These are phyloP conservation scores for Dilophus febrilis DNA, from an alignment of 2,888 invertebrate species.

Conservation along the genomic window DNA sequence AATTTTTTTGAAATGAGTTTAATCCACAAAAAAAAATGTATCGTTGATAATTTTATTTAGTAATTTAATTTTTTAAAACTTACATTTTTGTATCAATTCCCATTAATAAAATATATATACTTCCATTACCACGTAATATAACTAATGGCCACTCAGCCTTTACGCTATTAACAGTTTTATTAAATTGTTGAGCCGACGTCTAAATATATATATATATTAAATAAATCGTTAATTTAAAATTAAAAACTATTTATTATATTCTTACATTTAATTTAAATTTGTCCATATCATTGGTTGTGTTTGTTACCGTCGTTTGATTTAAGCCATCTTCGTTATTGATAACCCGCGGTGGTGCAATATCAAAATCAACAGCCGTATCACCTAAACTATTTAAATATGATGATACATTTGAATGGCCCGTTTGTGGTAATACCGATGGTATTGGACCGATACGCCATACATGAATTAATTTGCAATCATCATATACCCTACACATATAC, in stretches of 20 bases:
- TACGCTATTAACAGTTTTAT: slow-evolving; percentile 7
- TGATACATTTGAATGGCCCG: slow-evolving; percentile 18
- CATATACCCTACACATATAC: slow-evolving; percentile 20
- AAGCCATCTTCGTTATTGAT: not conserved
- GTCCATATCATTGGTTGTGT: not conserved
- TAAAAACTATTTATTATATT: no score
- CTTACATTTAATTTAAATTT: not conserved
- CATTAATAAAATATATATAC: slow-evolving; percentile 42
- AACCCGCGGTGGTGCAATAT: slow-evolving; percentile 44
- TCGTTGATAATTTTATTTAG: not conserved
- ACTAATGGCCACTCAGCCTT: slow-evolving; percentile 53
- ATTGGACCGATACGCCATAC: slow-evolving; percentile 36
- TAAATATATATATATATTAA: not conserved
- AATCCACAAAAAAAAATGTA: not conserved
- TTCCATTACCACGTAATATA: slow-evolving; percentile 69
- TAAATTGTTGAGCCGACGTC: not conserved
- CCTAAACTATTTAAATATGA: slow-evolving; percentile 42
- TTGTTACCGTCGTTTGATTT: slow-evolving; percentile 1
- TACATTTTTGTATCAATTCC: slow-evolving; percentile 31
- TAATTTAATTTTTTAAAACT: not conserved
- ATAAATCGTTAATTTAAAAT: no score
- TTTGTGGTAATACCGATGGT: slow-evolving; percentile 19
- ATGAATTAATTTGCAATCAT: slow-evolving; percentile 27
- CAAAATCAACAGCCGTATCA: slow-evolving; percentile 75
- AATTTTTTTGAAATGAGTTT: not conserved